Base-by-base conservation (phyloP, 2,888 invertebrate genomes). In the Lepetodrilus schrolli region DNA sequence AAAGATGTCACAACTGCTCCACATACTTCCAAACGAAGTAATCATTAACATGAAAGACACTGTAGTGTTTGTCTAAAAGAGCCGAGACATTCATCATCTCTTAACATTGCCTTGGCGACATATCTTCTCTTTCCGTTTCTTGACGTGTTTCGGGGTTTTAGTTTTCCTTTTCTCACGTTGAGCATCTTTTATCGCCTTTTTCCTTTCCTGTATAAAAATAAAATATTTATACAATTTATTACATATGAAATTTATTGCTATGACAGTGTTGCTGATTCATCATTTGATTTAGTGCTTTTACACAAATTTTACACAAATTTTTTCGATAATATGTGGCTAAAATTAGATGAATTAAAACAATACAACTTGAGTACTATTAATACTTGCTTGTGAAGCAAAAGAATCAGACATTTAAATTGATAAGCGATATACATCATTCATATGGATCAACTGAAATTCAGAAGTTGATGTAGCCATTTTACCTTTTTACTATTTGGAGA, bases 81-180 rank as follows among this genome's bases (percentile, higher is more conserved):
- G n/a, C 26, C 5, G 47, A 7, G 36, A 17, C 13, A 30, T 37
- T 23, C 38, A 3, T 68, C 68, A 68, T 23, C 43, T 43, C 13
- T 47, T 68, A 13, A 47, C 20, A 47, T 82, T 81, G 21, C 79
- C 76, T 20, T 78, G 77, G 65, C 70, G 79, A 5, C 80, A 79
- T 21, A 81, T 30, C 78, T 85, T 87, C 70, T 96, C 96, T 87
- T 95, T 94, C 80, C 95, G 93, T 87, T 97, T 98, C 88, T 99
- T 99, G 0, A 97, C 91, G 90, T 98, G 96, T 90, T 99, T 99
- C 84, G 96, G 97, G 0, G 95, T 93, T 92, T 99, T 99, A 0
- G 92, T 92, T 92, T 96, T 95, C 66, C 98, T 93, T 86, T 94
- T 96, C 82, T 97, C 96, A 0, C 97, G 95, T 87, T 96, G 94